Evolutionary conservation across 2,888 invertebrate genomes (phyloP).

Genomic region (Pheosia gnoma): DNA sequence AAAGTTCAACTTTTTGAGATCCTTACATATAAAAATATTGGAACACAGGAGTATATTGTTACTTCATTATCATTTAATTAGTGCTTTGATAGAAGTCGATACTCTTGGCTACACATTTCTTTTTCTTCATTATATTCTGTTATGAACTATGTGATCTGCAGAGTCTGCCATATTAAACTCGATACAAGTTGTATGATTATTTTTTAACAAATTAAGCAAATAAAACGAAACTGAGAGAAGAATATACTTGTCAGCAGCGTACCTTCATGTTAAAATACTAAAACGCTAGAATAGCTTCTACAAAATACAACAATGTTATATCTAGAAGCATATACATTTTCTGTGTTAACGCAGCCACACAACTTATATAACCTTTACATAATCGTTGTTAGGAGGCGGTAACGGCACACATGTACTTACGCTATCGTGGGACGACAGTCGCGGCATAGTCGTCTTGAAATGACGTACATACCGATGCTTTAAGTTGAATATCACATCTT

Average conservation of each 20-base stretch:
- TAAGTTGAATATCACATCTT: background rate
- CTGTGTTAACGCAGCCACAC: conserved; percentile 2
- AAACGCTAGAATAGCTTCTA: background rate
- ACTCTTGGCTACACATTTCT: background rate
- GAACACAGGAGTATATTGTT: background rate
- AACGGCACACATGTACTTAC: background rate
- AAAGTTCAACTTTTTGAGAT: conserved; percentile 13
- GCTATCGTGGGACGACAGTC: conserved; percentile 3
- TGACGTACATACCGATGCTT: background rate
- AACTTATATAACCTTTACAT: conserved; percentile 5
- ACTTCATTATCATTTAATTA: background rate
- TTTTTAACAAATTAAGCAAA: background rate
- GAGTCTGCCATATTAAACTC: background rate
- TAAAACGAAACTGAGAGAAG: too few relatives aligned
- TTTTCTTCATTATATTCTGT: too few relatives aligned
- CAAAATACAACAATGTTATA: background rate
- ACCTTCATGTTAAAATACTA: too few relatives aligned
- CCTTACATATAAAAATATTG: conserved; percentile 17
- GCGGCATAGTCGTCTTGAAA: background rate
- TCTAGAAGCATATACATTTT: background rate
- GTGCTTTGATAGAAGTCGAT: background rate
- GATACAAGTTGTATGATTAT: background rate
- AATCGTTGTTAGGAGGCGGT: conserved; percentile 3
- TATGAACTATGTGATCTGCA: background rate
- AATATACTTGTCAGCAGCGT: too few relatives aligned